Evolutionary conservation across 2,113 vertebrate genomes (phyloP).

Genomic region (Gnathonemus longibarbis): DNA sequence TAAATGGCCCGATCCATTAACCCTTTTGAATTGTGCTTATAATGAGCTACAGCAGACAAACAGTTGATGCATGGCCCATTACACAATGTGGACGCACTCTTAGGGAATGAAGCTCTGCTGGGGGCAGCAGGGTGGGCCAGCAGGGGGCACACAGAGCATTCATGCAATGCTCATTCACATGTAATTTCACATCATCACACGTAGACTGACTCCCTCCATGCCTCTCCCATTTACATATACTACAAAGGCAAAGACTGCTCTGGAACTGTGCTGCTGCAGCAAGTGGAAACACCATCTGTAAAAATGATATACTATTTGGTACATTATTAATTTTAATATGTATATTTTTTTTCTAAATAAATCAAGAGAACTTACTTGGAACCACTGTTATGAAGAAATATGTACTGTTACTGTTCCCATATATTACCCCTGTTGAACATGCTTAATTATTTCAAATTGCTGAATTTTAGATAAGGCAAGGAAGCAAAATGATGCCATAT

Average conservation of each 20-base stretch:
- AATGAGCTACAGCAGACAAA: conserved; percentile 61
- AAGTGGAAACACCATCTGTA: neutral
- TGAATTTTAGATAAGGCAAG: neutral
- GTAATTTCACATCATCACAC: neutral
- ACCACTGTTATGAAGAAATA: neutral
- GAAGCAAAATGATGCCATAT: neutral
- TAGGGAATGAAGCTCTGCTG: conserved; percentile 59
- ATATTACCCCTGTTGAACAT: neutral
- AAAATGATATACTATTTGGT: neutral
- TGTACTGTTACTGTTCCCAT: neutral
- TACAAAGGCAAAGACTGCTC: neutral
- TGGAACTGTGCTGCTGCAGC: neutral
- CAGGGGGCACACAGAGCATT: conserved; percentile 29
- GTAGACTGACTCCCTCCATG: neutral
- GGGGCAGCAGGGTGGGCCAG: conserved; percentile 19
- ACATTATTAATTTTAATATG: neutral
- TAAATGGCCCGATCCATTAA: conserved; percentile 76
- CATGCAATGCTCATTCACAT: conserved; percentile 17
- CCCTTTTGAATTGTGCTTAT: conserved; percentile 58
- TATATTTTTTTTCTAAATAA: neutral
- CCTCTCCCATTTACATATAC: neutral
- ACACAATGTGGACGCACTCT: conserved; percentile 55
- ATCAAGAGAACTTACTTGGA: neutral
- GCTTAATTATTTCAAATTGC: neutral
- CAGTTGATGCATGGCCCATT: conserved; percentile 57